These are phyloP conservation scores for Folsomia candida DNA, from an alignment of 2,888 invertebrate species.

Conservation along the genomic window DNA sequence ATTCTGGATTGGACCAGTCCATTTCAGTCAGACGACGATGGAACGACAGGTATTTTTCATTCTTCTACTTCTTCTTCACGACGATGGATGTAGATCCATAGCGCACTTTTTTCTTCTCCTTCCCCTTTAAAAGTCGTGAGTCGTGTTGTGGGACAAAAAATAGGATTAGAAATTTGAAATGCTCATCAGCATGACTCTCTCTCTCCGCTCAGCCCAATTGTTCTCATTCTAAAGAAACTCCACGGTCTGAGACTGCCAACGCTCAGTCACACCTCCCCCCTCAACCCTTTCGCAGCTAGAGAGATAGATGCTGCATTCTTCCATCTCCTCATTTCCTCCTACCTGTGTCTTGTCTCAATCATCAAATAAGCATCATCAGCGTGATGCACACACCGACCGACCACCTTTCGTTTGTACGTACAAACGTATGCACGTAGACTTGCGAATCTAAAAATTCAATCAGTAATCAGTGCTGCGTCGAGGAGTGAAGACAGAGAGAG, in stretches of 20 bases:
- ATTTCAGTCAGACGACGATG: background rate
- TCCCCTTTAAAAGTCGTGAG: background rate
- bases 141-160: conserved; percentile 8
- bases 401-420: no score
- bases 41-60: no score
- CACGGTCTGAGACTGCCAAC: background rate
- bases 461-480: no score
- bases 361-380: no score
- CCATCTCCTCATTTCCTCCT: no score
- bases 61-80: no score
- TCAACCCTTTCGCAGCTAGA: conserved; percentile 35
- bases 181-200: conserved; percentile 4
- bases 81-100: conserved; percentile 1
- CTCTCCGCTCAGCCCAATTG: background rate
- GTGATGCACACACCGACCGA: no score
- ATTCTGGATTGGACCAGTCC: conserved; percentile 1
- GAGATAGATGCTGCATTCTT: no score
- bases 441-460: no score
- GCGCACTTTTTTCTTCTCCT: conserved; percentile 4
- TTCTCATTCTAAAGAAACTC: background rate
- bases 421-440: no score
- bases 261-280: conserved; percentile 27
- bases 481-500: no score
- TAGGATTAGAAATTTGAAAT: conserved; percentile 8
- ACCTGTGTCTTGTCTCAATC: no score